Evolutionary conservation across 2,888 invertebrate genomes (phyloP).

Genomic region (Lypha dubia): DNA sequence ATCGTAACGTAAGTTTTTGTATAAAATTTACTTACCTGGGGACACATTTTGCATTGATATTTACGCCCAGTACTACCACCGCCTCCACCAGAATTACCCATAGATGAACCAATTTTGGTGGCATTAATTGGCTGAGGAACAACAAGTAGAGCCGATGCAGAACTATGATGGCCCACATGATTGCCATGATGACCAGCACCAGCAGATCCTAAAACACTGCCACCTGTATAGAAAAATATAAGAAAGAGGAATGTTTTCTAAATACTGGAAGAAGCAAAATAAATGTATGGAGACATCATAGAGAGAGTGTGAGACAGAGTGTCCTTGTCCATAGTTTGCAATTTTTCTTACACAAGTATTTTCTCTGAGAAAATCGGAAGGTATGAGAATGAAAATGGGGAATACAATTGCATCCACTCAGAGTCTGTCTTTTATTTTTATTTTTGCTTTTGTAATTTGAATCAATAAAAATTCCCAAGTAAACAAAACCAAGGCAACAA

Average conservation of each 20-base stretch:
- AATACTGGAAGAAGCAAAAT: background rate
- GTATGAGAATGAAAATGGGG: no score
- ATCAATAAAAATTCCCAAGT: no score
- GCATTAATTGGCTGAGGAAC: conserved; percentile 94
- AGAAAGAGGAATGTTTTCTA: conserved; percentile 64
- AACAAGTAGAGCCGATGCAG: conserved; percentile 88
- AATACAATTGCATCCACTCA: no score
- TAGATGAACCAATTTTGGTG: conserved; percentile 85
- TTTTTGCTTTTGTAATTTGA: no score
- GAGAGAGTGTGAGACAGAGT: background rate
- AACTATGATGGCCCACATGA: conserved; percentile 81
- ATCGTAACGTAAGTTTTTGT: background rate
- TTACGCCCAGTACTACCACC: conserved; percentile 85
- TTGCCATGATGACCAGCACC: conserved; percentile 81
- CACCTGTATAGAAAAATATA: conserved; percentile 39
- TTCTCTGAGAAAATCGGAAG: no score
- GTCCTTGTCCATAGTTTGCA: no score
- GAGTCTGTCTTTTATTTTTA: no score
- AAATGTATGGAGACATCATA: background rate
- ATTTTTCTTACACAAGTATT: no score
- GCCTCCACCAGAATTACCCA: conserved; percentile 74
- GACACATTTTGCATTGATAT: conserved; percentile 98
- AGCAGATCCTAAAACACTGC: conserved; percentile 64
- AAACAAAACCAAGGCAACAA: no score
- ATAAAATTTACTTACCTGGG: conserved; percentile 90